Evolutionary conservation across 2,113 vertebrate genomes (phyloP).

Genomic region (Pimephales promelas): DNA sequence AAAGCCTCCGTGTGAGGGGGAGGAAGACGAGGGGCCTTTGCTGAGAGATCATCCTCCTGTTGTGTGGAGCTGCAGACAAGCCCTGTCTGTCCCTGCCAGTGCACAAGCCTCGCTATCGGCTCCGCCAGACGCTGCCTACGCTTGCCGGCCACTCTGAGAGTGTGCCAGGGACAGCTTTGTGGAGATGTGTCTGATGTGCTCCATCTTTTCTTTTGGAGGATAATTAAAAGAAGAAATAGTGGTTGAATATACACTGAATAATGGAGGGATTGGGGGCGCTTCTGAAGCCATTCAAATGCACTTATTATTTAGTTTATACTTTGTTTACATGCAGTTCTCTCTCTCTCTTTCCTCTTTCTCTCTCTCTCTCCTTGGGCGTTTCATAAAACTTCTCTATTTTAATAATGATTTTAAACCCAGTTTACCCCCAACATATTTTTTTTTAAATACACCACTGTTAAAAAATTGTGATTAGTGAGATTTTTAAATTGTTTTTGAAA

Average conservation of each 20-base stretch:
- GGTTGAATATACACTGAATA: constrained; percentile 68
- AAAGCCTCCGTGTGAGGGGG: constrained; percentile 62
- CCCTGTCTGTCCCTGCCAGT: constrained; percentile 72
- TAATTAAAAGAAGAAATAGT: constrained; percentile 81
- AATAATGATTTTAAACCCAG: constrained; percentile 12
- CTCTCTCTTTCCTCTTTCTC: background rate
- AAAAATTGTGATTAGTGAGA: no score
- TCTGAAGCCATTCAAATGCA: constrained; percentile 66
- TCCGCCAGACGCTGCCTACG: constrained; percentile 68
- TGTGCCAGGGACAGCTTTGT: constrained; percentile 79
- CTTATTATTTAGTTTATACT: constrained; percentile 75
- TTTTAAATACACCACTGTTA: no score
- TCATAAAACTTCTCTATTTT: constrained; percentile 40
- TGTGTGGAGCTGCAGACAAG: constrained; percentile 72
- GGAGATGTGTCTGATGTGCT: constrained; percentile 77
- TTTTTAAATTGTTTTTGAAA: background rate
- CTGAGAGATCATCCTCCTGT: constrained; percentile 74
- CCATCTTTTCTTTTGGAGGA: constrained; percentile 75
- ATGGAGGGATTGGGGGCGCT: constrained; percentile 55
- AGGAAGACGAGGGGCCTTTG: constrained; percentile 70
- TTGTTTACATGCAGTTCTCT: constrained; percentile 30
- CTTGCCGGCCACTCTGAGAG: constrained; percentile 69
- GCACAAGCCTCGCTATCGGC: constrained; percentile 74
- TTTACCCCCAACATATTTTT: background rate
- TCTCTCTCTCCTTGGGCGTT: constrained; percentile 3